Conservation (phyloP, 1,140 invertebrate genomes). For the Agraylea sexmaculata region DNA sequence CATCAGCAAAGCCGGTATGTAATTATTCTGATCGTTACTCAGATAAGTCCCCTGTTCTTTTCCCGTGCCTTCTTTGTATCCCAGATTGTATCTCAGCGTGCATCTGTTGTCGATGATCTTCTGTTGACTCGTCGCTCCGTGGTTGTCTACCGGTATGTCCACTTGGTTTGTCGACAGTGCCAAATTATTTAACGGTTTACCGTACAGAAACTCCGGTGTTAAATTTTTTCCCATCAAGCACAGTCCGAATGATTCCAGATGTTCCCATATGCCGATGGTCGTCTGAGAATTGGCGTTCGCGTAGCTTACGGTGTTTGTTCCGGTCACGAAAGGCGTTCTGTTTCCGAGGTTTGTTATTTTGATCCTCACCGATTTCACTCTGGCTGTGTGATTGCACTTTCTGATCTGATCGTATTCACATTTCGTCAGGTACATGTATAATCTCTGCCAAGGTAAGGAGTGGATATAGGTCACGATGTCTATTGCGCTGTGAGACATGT, state of each 20-base stretch:
- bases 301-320: slow-evolving; percentile 17
- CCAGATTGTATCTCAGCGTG: too few relatives aligned
- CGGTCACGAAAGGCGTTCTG: slow-evolving; percentile 21
- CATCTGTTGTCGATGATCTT: too few relatives aligned
- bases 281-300: slow-evolving; percentile 23
- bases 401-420: slow-evolving; percentile 16
- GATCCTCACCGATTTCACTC: slow-evolving; percentile 5
- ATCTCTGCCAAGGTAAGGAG: slow-evolving; percentile 14
- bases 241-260: slow-evolving; percentile 15
- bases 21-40: background rate
- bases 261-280: slow-evolving; percentile 22
- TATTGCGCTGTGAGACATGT: too few relatives aligned
- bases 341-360: slow-evolving; percentile 21
- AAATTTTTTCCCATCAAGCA: slow-evolving; percentile 14
- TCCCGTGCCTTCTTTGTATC: too few relatives aligned
- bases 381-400: background rate
- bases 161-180: too few relatives aligned
- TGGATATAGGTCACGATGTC: slow-evolving; percentile 19
- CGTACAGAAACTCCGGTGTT: slow-evolving; percentile 9
- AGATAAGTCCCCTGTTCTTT: slow-evolving; percentile 1
- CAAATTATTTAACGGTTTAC: too few relatives aligned
- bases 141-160: too few relatives aligned
- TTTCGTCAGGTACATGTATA: slow-evolving; percentile 15
- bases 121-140: too few relatives aligned
- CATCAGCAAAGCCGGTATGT: background rate